Evolutionary conservation across 2,888 invertebrate species (phyloP).

Genomic region (Phasia obesa): DNA sequence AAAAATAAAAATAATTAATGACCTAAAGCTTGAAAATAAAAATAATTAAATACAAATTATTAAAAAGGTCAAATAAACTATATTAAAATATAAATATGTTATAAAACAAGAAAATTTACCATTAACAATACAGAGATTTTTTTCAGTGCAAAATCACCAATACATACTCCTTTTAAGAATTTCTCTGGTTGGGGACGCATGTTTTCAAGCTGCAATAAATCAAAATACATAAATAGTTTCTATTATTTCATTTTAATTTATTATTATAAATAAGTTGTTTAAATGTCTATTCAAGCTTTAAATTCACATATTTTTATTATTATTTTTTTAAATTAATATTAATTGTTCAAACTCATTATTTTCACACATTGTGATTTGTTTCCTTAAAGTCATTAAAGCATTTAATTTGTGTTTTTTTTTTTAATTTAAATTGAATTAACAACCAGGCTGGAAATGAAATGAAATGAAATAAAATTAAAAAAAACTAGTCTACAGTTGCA

Average conservation of each 20-base stretch:
- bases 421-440: not conserved
- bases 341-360: constrained; percentile 36
- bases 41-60: no score
- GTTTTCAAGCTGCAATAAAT: no score
- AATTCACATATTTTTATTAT: constrained; percentile 1
- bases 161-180: no score
- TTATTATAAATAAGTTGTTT: not conserved
- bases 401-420: constrained; percentile 5
- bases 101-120: no score
- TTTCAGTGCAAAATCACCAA: no score
- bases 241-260: not conserved
- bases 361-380: constrained; percentile 52
- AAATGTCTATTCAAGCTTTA: constrained; percentile 34
- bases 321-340: constrained; percentile 5
- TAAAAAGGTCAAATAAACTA: no score
- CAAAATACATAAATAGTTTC: no score
- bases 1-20: no score
- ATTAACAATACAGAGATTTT: no score
- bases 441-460: constrained; percentile 30
- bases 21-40: no score
- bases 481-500: not conserved
- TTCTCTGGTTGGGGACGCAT: no score
- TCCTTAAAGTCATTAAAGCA: constrained; percentile 31
- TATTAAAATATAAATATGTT: no score
- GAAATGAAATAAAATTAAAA: constrained; percentile 3